Conservation (phyloP, 2,113 vertebrate genomes). For the Noctilio leporinus region DNA sequence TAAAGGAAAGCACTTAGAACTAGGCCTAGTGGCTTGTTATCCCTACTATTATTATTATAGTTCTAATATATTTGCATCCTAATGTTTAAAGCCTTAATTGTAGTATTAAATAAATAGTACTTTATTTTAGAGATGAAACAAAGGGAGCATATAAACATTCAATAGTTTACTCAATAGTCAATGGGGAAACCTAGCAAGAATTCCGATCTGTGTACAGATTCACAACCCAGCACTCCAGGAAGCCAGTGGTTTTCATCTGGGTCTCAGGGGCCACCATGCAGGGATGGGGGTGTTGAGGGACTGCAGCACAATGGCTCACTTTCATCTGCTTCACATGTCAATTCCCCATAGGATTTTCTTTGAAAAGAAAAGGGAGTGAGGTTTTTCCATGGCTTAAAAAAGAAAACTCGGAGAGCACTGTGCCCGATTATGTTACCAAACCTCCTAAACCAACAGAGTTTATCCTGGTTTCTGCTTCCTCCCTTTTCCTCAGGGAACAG, state of each 20-base stretch:
- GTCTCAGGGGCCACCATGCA: neutral
- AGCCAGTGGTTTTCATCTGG: neutral
- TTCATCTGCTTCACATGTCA: neutral
- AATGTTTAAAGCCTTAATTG: neutral
- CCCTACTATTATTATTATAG: neutral
- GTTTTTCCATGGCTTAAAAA: neutral
- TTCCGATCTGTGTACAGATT: neutral
- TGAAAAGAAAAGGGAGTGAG: neutral
- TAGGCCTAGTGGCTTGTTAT: neutral
- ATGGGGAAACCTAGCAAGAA: neutral
- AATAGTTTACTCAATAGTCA: constrained; percentile 15
- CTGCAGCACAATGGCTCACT: neutral
- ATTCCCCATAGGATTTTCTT: neutral
- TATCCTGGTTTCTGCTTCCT: neutral
- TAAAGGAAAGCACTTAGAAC: neutral
- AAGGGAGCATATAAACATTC: neutral
- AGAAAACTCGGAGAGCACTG: neutral
- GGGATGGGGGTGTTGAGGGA: neutral
- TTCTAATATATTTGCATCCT: neutral
- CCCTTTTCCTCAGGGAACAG: neutral
- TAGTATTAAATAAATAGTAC: neutral
- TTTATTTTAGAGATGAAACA: constrained; percentile 28
- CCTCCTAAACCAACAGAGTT: neutral
- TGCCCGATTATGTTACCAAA: neutral
- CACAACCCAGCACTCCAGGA: neutral